phyloP scores from a whole-genome alignment of 2,888 invertebrate species.

The Linnaemya tessellans region DNA sequence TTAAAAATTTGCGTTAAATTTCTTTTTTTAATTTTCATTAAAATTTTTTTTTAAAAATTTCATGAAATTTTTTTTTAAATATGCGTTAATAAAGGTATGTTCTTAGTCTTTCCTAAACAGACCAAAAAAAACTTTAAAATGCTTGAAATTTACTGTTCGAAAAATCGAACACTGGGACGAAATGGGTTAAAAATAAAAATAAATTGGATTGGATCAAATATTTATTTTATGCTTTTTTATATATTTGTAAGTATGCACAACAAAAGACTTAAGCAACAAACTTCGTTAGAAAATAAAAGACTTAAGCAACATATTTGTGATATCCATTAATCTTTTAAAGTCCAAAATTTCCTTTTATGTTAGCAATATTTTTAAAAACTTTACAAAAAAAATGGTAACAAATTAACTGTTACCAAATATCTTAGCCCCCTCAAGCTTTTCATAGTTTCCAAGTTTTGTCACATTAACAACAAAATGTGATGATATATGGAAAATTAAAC shows the following conservation, averaged over 20 bases:
- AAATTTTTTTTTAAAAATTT: too few species aligned
- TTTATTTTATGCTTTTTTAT: neutral
- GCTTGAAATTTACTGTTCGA: too few species aligned
- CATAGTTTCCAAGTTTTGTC: neutral
- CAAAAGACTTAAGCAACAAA: conserved; percentile 27
- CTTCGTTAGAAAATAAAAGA: conserved; percentile 22
- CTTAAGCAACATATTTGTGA: conserved; percentile 42
- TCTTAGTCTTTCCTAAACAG: too few species aligned
- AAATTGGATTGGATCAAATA: conserved; percentile 37
- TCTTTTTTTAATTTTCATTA: too few species aligned
- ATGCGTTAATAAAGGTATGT: too few species aligned
- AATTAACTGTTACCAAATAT: neutral
- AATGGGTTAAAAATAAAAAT: conserved; percentile 46
- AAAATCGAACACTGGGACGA: too few species aligned
- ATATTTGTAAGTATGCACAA: conserved; percentile 19
- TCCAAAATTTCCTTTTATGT: too few species aligned
- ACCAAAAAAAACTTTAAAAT: too few species aligned
- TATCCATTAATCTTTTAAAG: too few species aligned
- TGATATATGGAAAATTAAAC: neutral
- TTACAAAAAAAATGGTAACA: neutral
- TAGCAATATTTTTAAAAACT: neutral
- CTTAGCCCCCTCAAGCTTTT: neutral
- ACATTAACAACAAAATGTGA: neutral
- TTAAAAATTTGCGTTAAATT: too few species aligned
- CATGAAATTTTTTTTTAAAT: too few species aligned